phyloP scores from a whole-genome alignment of 2,888 invertebrate genomes.

The Craniophora ligustri region DNA sequence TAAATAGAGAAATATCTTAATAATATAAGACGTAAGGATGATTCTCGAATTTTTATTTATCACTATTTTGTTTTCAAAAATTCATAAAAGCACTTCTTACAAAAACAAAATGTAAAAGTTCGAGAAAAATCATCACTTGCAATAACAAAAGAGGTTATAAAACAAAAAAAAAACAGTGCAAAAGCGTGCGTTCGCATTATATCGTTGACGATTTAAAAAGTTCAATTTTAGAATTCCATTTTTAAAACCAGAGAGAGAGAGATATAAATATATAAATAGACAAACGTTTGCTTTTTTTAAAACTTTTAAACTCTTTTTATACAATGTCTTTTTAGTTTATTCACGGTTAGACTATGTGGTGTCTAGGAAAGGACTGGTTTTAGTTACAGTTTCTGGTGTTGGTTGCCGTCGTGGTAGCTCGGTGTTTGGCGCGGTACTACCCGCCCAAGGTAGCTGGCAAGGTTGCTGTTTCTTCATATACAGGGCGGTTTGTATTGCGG shows the following conservation, averaged over 20 bases:
- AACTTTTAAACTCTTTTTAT: slow-evolving; percentile 42
- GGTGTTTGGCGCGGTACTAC: slow-evolving; percentile 68
- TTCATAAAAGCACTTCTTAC: not conserved
- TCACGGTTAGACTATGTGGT: slow-evolving; percentile 58
- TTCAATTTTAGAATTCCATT: slow-evolving; percentile 53
- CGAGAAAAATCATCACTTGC: slow-evolving; percentile 4
- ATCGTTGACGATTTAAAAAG: slow-evolving; percentile 39
- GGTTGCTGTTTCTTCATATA: slow-evolving; percentile 61
- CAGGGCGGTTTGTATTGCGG: slow-evolving; percentile 53
- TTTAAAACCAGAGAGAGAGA: slow-evolving; percentile 38
- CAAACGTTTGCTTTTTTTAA: slow-evolving; percentile 56
- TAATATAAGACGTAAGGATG: not conserved
- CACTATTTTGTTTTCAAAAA: not conserved
- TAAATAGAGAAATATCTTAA: not conserved
- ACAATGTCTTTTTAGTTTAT: slow-evolving; percentile 44
- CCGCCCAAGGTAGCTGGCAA: slow-evolving; percentile 56
- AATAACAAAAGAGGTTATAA: slow-evolving; percentile 5
- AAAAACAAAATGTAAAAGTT: not conserved
- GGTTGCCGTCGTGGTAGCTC: slow-evolving; percentile 56
- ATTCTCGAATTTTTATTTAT: not conserved
- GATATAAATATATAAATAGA: too few species aligned
- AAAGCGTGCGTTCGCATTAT: slow-evolving; percentile 52
- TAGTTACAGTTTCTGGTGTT: slow-evolving; percentile 59
- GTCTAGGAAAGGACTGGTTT: slow-evolving; percentile 54
- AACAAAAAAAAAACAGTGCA: slow-evolving; percentile 38